phyloP scores from a whole-genome alignment of 2,888 invertebrate genomes.

The Thalpophila matura region DNA sequence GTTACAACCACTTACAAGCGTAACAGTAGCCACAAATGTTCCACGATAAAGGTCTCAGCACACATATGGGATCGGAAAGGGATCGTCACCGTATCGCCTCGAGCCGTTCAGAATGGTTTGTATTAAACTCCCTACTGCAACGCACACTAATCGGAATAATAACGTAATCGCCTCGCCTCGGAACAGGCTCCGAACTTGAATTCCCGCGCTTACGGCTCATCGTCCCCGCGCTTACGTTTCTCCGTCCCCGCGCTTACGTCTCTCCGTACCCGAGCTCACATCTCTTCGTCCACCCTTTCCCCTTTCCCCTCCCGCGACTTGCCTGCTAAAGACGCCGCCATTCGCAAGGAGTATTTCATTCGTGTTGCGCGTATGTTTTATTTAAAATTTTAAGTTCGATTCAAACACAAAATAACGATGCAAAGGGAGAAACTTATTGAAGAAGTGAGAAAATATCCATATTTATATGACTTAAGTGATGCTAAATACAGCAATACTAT shows the following conservation, averaged over 20 bases:
- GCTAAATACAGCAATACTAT: constrained; percentile 45
- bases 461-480: constrained; percentile 54
- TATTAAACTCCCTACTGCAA: constrained; percentile 48
- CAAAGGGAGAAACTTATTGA: constrained; percentile 48
- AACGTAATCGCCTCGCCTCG: constrained; percentile 41
- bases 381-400: constrained; percentile 47
- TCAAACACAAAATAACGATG: constrained; percentile 52
- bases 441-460: constrained; percentile 61
- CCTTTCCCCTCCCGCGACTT: constrained; percentile 42
- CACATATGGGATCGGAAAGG: constrained; percentile 24
- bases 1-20: constrained; percentile 15
- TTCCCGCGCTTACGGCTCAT: constrained; percentile 39
- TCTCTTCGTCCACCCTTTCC: constrained; percentile 33
- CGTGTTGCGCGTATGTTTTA: constrained; percentile 47
- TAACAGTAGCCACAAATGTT: constrained; percentile 22
- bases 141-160: no score
- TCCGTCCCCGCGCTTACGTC: no score
- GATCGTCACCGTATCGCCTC: constrained; percentile 39
- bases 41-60: constrained; percentile 36
- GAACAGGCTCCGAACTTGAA: constrained; percentile 35
- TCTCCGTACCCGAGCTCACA: constrained; percentile 28
- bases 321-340: constrained; percentile 40
- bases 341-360: constrained; percentile 40
- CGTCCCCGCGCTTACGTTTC: no score
- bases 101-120: constrained; percentile 46